Conservation (phyloP, 2,113 vertebrate genomes). For the Alexandromys fortis region DNA sequence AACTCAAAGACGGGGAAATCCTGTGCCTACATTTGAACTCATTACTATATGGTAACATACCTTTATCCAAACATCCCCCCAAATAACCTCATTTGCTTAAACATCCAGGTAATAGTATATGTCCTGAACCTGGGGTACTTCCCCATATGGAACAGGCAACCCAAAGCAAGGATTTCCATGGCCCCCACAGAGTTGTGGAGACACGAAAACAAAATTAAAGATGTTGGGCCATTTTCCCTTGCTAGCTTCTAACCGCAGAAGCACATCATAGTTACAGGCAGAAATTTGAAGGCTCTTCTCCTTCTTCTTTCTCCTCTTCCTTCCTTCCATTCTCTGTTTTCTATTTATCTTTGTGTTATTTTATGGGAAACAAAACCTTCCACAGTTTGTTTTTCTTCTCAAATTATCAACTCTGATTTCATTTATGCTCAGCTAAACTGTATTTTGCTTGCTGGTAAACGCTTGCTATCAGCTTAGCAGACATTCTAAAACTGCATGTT, state of each 20-base stretch:
- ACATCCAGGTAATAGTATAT: neutral
- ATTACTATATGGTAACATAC: neutral
- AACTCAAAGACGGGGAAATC: neutral
- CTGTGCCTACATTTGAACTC: neutral
- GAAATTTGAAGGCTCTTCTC: neutral
- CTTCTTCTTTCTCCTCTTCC: neutral
- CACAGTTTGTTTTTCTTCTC: neutral
- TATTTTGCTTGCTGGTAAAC: conserved; percentile 21
- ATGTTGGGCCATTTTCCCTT: neutral
- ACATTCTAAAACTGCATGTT: neutral
- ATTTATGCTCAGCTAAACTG: conserved; percentile 30
- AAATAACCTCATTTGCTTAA: neutral
- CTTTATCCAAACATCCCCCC: neutral
- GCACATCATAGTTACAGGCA: neutral
- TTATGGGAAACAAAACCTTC: neutral
- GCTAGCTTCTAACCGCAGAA: neutral
- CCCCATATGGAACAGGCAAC: neutral
- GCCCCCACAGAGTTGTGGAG: neutral
- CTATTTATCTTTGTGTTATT: neutral
- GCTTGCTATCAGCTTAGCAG: conserved; percentile 22
- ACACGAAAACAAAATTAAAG: neutral
- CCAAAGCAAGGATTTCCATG: neutral
- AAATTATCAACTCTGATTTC: conserved; percentile 10
- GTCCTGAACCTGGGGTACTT: neutral
- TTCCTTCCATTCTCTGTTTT: neutral